Evolutionary conservation across 2,888 invertebrate species (phyloP).

Genomic region (Linyphia triangularis): DNA sequence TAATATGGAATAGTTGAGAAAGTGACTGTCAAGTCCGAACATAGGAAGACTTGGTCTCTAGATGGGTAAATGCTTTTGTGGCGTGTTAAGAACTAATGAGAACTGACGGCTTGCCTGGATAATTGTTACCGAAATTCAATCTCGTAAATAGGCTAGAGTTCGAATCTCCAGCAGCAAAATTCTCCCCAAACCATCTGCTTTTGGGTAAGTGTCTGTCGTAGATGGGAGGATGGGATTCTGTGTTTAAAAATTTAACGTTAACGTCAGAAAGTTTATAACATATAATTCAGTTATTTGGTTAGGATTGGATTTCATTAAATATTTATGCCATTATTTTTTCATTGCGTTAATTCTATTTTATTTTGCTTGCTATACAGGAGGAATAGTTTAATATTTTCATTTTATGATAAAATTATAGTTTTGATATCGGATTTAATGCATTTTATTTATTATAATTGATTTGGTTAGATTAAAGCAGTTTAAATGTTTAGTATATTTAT

Average conservation of each 20-base stretch:
- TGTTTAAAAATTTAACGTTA: conserved; percentile 25
- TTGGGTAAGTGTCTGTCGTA: not conserved
- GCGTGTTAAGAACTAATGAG: conserved; percentile 51
- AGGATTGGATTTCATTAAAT: too few relatives aligned
- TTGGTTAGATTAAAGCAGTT: too few relatives aligned
- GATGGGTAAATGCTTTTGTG: conserved; percentile 51
- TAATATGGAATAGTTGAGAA: not conserved
- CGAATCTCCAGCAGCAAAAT: not conserved
- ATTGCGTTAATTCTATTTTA: too few relatives aligned
- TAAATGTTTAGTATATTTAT: too few relatives aligned
- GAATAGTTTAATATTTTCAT: too few relatives aligned
- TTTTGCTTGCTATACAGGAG: too few relatives aligned
- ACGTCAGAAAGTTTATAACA: not conserved
- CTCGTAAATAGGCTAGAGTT: conserved; percentile 7
- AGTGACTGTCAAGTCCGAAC: conserved; percentile 37
- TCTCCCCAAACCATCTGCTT: not conserved
- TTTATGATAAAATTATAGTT: too few relatives aligned
- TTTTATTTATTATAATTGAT: too few relatives aligned
- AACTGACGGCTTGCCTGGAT: conserved; percentile 44
- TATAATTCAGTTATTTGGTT: not conserved
- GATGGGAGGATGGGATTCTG: not conserved
- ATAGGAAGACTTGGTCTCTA: not conserved
- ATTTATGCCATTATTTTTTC: too few relatives aligned
- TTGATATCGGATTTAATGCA: too few relatives aligned
- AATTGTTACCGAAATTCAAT: conserved; percentile 61